Base-by-base conservation (phyloP, 2,888 invertebrate genomes). In the Lapara coniferarum region DNA sequence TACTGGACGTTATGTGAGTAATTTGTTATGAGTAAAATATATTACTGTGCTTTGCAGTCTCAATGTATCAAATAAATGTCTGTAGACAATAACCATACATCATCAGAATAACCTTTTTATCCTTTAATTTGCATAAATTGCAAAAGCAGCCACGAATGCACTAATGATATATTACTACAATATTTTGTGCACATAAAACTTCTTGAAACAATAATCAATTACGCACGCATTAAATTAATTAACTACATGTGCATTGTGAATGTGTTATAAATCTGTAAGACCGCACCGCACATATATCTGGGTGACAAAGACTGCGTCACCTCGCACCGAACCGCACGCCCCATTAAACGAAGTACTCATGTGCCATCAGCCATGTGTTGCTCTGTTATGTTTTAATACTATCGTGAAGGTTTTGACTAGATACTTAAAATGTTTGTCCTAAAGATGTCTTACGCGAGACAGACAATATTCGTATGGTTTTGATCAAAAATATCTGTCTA, bases 141-240 rank as follows among this genome's bases (percentile, higher is more conserved):
- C 55, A 19, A n/a, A 19, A 19, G 16, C 0, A 52, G 16, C 19
- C 10, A 10, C 4, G 2, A 19, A 55, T 37, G 5, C 5, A 37
- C 37, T 5, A 37, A 37, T 37, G 37, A 37, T 37, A 37, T 37
- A 37, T 37, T 37, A 37, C 37, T 37, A 37, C 37, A 37, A 7
- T 37, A 37, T 55, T 19, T 53, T 55, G 10, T 55, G 55, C 19
- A 8, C 6, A 55, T 55, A 55, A 16, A 55, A 13, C 19, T 57
- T 25, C 55, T 12, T 25, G 16, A 30, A 19, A 63, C 14, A 56
- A 37, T 19, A 63, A 63, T 63, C 49, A 63, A 63, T 63, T 46
- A 63, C 63, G 13, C 57, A 57, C 14, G 19, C 46, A 63, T 63
- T 63, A 63, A 63, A 63, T 63, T 63, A 63, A 63, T 63, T 63